These are phyloP conservation scores for Lacerta bilineata DNA, from an alignment of 2,797 vertebrate species.

Conservation along the genomic window DNA sequence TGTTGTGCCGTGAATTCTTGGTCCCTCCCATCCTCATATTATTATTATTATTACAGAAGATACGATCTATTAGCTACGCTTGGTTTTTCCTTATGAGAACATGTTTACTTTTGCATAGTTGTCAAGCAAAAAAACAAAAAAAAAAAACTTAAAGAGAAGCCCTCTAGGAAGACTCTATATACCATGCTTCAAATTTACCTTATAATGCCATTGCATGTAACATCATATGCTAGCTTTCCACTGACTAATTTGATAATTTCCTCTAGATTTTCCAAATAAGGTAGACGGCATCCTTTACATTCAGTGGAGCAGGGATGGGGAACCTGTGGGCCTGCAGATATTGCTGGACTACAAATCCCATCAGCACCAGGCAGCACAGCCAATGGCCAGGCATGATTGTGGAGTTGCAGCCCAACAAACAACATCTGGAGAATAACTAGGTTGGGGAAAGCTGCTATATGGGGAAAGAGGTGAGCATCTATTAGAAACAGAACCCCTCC, in stretches of 20 bases:
- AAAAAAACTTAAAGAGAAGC: no score
- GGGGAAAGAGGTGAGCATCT: neutral
- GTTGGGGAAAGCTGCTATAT: neutral
- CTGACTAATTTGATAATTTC: neutral
- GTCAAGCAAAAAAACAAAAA: neutral
- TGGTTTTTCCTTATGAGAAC: slow-evolving; percentile 4
- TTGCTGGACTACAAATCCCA: neutral
- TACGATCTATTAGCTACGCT: neutral
- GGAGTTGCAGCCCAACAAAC: neutral
- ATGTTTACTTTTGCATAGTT: neutral
- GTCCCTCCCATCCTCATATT: neutral
- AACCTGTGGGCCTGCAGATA: neutral
- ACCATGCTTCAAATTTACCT: neutral
- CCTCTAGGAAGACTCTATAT: neutral
- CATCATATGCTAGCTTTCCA: neutral
- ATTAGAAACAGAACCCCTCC: neutral
- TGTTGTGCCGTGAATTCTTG: neutral
- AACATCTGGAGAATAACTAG: neutral
- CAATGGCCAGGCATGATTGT: neutral
- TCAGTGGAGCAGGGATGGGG: neutral
- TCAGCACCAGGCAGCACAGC: neutral
- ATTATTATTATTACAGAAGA: neutral
- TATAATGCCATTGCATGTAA: neutral
- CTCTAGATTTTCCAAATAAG: slow-evolving; percentile 25
- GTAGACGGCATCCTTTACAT: slow-evolving; percentile 6